phyloP scores from a whole-genome alignment of 2,113 vertebrate species.

The Lipophrys pholis region DNA sequence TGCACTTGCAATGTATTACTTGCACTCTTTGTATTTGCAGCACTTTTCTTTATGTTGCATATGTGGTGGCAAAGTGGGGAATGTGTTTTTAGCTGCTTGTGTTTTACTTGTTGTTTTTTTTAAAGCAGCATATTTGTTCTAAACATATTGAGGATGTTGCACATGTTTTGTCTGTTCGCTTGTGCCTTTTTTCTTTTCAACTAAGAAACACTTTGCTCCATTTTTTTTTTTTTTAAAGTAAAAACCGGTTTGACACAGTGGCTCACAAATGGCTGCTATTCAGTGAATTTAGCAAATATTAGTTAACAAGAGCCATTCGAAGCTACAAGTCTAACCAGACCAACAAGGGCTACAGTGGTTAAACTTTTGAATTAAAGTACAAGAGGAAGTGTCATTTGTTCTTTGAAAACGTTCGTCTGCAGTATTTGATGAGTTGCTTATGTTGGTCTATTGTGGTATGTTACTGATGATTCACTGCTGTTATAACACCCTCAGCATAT shows the following conservation, averaged over 20 bases:
- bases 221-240: too few relatives aligned
- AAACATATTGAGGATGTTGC: neutral
- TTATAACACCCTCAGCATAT: slow-evolving; percentile 69
- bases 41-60: slow-evolving; percentile 17
- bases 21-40: slow-evolving; percentile 12
- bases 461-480: slow-evolving; percentile 62
- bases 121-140: neutral
- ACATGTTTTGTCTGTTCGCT: slow-evolving; percentile 15
- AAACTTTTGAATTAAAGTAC: neutral
- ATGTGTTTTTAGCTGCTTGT: slow-evolving; percentile 11
- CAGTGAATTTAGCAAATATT: neutral
- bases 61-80: slow-evolving; percentile 17
- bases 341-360: neutral
- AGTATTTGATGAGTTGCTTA: slow-evolving; percentile 21
- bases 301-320: neutral
- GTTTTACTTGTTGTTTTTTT: slow-evolving; percentile 5
- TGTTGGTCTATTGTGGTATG: slow-evolving; percentile 38
- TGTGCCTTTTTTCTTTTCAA: neutral
- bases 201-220: too few relatives aligned
- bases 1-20: neutral
- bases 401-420: neutral
- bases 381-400: neutral
- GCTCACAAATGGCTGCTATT: neutral
- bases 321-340: neutral
- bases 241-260: neutral